phyloP scores from a whole-genome alignment of 1,140 invertebrate genomes.

The Hylyphantes graminicola region DNA sequence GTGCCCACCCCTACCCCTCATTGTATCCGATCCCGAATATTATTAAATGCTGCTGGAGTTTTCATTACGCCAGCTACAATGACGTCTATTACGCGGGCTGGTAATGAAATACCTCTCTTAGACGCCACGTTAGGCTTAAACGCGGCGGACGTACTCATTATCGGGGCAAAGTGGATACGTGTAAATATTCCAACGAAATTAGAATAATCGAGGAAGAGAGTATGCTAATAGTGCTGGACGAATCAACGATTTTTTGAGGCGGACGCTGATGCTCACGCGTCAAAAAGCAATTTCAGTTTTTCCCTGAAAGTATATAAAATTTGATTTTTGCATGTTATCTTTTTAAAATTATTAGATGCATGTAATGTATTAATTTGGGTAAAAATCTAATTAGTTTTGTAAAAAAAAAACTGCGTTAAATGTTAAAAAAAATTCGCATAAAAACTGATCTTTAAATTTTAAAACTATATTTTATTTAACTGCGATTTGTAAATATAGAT shows the following conservation, averaged over 20 bases:
- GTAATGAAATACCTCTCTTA: conserved; percentile 28
- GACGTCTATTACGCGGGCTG: conserved; percentile 32
- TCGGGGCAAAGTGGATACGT: neutral
- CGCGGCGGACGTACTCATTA: conserved; percentile 22
- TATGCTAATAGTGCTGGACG: conserved; percentile 21
- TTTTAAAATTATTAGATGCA: too few relatives aligned
- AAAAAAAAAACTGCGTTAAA: too few relatives aligned
- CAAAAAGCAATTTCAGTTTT: neutral
- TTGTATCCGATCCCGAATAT: conserved; percentile 28
- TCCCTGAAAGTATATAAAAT: neutral
- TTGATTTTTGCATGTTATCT: too few relatives aligned
- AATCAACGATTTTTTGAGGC: conserved; percentile 13
- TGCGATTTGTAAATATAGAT: too few relatives aligned
- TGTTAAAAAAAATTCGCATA: too few relatives aligned
- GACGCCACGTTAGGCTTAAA: conserved; percentile 19
- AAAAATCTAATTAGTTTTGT: too few relatives aligned
- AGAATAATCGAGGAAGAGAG: conserved; percentile 10
- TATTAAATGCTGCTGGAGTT: conserved; percentile 25
- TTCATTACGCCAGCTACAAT: conserved; percentile 36
- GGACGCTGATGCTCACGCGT: neutral
- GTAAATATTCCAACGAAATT: conserved; percentile 35
- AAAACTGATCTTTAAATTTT: too few relatives aligned
- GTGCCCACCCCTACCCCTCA: neutral
- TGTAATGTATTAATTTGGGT: too few relatives aligned
- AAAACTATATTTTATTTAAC: too few relatives aligned